These are phyloP conservation scores for Amblyraja radiata DNA, from an alignment of 2,797 vertebrate species.

Conservation along the genomic window DNA sequence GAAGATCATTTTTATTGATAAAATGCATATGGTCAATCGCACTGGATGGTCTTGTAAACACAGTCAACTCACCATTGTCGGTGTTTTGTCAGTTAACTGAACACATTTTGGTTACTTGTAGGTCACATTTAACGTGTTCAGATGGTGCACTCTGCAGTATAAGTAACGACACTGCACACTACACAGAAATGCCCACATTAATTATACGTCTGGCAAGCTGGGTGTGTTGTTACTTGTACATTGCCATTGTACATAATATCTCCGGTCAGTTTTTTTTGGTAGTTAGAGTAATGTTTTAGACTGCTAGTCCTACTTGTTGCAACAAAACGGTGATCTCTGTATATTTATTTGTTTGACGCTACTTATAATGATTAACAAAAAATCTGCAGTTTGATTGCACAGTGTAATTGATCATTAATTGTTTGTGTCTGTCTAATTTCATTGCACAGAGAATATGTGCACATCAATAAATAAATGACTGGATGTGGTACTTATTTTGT, in stretches of 20 bases:
- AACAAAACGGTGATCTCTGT: constrained; percentile 46
- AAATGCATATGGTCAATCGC: neutral
- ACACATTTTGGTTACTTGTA: neutral
- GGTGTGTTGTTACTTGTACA: constrained; percentile 49
- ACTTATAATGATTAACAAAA: constrained; percentile 53
- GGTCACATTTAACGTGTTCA: neutral
- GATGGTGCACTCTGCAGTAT: constrained; percentile 41
- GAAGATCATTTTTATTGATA: neutral
- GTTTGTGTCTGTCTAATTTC: constrained; percentile 58
- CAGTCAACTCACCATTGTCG: neutral
- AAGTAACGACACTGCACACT: constrained; percentile 47
- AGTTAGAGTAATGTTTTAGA: constrained; percentile 58
- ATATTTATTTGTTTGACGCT: constrained; percentile 55
- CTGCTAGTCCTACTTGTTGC: constrained; percentile 40
- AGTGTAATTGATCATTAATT: constrained; percentile 50
- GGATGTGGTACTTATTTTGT: constrained; percentile 51
- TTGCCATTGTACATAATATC: constrained; percentile 72
- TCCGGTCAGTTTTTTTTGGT: constrained; percentile 59
- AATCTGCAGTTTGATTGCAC: constrained; percentile 57
- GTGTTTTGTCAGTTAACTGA: neutral
- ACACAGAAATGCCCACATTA: constrained; percentile 40
- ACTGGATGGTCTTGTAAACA: constrained; percentile 9
- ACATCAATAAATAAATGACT: constrained; percentile 52
- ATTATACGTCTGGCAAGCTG: constrained; percentile 27
- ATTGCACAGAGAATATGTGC: constrained; percentile 65